Conservation (phyloP, 1,140 invertebrate genomes). For the Euglossa dilemma region DNA sequence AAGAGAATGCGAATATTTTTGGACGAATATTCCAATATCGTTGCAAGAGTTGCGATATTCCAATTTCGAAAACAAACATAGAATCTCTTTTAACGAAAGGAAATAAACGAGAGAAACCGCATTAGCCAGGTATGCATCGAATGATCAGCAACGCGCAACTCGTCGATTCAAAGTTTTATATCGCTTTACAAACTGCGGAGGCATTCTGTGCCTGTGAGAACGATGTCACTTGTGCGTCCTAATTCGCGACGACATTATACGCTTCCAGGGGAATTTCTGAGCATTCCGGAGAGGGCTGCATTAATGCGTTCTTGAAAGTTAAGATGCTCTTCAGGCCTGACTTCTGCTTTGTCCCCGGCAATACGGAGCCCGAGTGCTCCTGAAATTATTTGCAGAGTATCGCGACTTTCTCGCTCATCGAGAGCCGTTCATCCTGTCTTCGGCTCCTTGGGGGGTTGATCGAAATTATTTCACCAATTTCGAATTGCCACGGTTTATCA, state of each 20-base stretch:
- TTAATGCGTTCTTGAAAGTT: conserved; percentile 49
- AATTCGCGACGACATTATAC: conserved; percentile 39
- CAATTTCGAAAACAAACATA: too few species aligned
- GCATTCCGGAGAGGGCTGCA: conserved; percentile 28
- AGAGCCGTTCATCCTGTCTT: neutral
- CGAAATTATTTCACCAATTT: neutral
- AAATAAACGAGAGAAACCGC: too few species aligned
- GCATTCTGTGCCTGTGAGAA: conserved; percentile 1
- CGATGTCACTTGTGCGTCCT: conserved; percentile 37
- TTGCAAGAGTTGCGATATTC: too few species aligned
- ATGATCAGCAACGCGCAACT: too few species aligned
- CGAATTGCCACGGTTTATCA: too few species aligned
- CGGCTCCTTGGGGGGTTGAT: neutral
- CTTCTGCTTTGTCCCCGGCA: conserved; percentile 36
- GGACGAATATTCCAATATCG: too few species aligned
- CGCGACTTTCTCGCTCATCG: conserved; percentile 5
- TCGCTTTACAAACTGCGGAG: neutral
- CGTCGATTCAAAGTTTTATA: neutral
- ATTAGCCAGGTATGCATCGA: too few species aligned
- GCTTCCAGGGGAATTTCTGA: conserved; percentile 37
- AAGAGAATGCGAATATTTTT: too few species aligned
- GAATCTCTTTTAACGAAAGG: too few species aligned
- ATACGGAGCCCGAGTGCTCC: conserved; percentile 10
- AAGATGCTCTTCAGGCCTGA: conserved; percentile 38
- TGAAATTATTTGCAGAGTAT: conserved; percentile 37